Evolutionary conservation across 2,797 vertebrate genomes (phyloP), one percentile per base, ranked within the genome.

Genomic region (Phyllotis vaccarum): DNA sequence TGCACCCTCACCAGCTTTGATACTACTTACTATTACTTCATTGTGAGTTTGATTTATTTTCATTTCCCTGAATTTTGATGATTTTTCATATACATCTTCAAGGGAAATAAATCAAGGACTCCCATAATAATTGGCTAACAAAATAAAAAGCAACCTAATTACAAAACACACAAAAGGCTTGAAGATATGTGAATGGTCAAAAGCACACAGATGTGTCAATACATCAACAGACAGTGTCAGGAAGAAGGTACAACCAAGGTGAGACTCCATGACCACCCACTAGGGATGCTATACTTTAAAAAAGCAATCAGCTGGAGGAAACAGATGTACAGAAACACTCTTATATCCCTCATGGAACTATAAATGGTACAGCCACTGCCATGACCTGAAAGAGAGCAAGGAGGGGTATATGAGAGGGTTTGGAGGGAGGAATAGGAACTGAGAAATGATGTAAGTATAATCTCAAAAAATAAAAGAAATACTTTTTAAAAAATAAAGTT

Each of bases 101-200:
- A 74, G 66, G 58, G 34, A 83, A 82, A 89, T 90, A 76, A 46
- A 76, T 92, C 22, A 90, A 79, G 13, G 46, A 75, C 14, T 60
- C 60, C 92, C 62, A 46, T 78, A 96, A 90, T 74, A 74, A 37
- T n/a, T n/a, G n/a, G n/a, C n/a, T 37, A 76, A 78, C 68, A 68
- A 92, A 19, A 91, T 86, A 13, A 54, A 83, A 76, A 87, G 86
- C 1, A 72, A 54, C 0, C 34, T 52, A 93, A 66, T 62, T 78
- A 66, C 31, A 91, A 93, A 89, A 68, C 81, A 64, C 34, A 79
- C 40, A 91, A 60, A 90, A 80, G 27, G 82, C 19, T 31, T 58
- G 43, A 95, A 89, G 43, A 82, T 43, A 78, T 3, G 27, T 56
- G 29, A 90, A 29, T 21, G 1, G 58, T 54, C 24, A 43, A 58